Percentiles rank a stretch among this genome's conserved stretches.
Evolutionary conservation across 1,140 invertebrate genomes (phyloP).

Genomic region (Tetramorium alpestre): DNA sequence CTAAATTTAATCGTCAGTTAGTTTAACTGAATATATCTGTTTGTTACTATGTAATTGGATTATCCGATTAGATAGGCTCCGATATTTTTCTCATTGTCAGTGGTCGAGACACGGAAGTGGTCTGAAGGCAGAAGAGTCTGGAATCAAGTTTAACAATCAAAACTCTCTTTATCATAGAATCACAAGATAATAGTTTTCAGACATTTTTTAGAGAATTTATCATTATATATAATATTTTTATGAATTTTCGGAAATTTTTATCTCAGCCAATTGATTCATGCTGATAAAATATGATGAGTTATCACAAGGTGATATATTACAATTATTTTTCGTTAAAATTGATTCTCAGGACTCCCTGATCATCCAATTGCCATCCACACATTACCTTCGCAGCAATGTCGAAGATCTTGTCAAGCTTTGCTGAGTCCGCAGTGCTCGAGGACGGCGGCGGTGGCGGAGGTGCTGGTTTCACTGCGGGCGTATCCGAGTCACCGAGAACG

Average conservation of each 20-base stretch:
- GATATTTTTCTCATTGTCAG: too few relatives aligned
- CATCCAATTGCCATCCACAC: slow-evolving; percentile 61
- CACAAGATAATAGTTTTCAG: neutral
- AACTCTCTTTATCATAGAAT: neutral
- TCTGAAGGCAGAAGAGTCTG: neutral
- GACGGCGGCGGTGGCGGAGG: slow-evolving; percentile 79
- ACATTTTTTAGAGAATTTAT: neutral
- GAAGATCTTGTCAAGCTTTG: slow-evolving; percentile 87
- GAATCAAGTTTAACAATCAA: slow-evolving; percentile 25
- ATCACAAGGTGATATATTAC: neutral
- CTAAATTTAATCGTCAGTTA: too few relatives aligned
- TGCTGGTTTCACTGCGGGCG: slow-evolving; percentile 83
- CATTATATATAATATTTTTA: neutral
- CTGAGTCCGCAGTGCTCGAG: slow-evolving; percentile 75
- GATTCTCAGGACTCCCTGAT: neutral
- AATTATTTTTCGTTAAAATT: neutral
- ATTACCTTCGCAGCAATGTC: slow-evolving; percentile 86
- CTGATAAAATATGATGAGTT: neutral
- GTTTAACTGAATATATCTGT: too few relatives aligned
- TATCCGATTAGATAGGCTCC: too few relatives aligned
- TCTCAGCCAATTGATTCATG: neutral
- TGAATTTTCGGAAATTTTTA: neutral
- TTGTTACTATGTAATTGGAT: too few relatives aligned
- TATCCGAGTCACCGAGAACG: slow-evolving; percentile 91
- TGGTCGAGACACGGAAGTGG: slow-evolving; percentile 73